Evolutionary conservation across 2,888 invertebrate species (phyloP), one percentile per base, ranked within the genome.

Genomic region (Sphaeridia pumilis): DNA sequence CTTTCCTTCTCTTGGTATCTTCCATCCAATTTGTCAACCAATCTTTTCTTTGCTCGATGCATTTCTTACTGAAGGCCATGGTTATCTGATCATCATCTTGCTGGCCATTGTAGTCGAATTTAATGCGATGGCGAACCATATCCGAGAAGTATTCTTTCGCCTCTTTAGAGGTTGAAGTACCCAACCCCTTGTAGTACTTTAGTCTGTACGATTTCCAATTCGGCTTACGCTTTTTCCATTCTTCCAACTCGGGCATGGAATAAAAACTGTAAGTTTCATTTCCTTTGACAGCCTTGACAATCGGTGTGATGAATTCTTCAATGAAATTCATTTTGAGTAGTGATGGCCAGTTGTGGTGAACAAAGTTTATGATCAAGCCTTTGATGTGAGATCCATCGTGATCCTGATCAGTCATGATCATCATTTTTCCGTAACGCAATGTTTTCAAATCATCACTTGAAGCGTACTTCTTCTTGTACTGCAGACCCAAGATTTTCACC

Each of bases 181-280:
- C 98, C 90, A 97, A 87, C 87, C 94, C 97, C 86, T 98, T 98
- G 93, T 98, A 98, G 84, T 99, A 98, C 76, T 99, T 98, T 74
- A 95, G 81, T 70, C 81, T 83, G 74, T 81, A 99, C 0, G 87
- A 87, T 68, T 87, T 82, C 78, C 86, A 83, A 71, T 97, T 90
- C 0, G 83, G 79, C 0, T 89, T 95, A 5, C 14, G 24, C 27
- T 75, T 76, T 70, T 93, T 93, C 98, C 98, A 98, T 69, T 94
- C 92, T 65, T 94, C 90, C 72, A 97, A 95, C 72, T 98, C 98
- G 0, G 98, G 98, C 65, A 99, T 71, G 1, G 95, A 95, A 75
- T 88, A 98, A 70, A 99, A 99, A 0, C 89, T 81, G 14, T 83
- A 69, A 63, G 82, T 83, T 63, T 85, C 79, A 65, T 84, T 85